Evolutionary conservation across 2,888 invertebrate genomes (phyloP), one percentile per base, ranked within the genome.

Genomic region (Pristionchus japonicus): DNA sequence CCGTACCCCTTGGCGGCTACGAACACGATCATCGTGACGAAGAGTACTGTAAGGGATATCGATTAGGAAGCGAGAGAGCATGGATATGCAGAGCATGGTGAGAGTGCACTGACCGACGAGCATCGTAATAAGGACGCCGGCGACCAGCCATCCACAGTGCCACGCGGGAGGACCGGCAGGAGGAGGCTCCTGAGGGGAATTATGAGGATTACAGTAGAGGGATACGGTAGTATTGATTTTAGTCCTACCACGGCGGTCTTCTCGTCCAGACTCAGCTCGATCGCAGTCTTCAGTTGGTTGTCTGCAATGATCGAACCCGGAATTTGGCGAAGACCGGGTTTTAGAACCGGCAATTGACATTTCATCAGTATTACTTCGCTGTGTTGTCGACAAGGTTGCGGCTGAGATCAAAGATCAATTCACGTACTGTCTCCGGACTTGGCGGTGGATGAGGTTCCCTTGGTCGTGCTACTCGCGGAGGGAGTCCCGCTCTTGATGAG

Each of bases 91-190:
- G 64, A 61, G 61, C n/a, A n/a, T n/a, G n/a, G n/a, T n/a, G n/a
- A 67, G 67, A 1, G 67, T 9, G 37, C 15, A 17, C 31, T 27
- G 6, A 70, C 70, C 70, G 23, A 70, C 31, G 70, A 70, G 37
- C 15, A 70, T 37, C 37, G 70, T 23, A 9, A 70, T 34, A 23
- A 70, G 34, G 6, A 20, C 9, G 6, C 70, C 70, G 2, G 37
- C 37, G 17, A 70, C n/a, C 37, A 37, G 70, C 70, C 70, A 70
- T 70, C 70, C 70, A 70, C 70, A 70, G 37, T 70, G 34, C 34
- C 70, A 70, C 20, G 37, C 37, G 34, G 37, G 70, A 20, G 70
- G 70, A 0, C 27, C 37, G 23, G 70, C 31, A 20, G 70, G 37
- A 20, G 70, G 37, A 15, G 37, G 57, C n/a, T 57, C 70, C 70